Conservation (phyloP, 2,113 vertebrate genomes). For the Hippoglossus stenolepis region DNA sequence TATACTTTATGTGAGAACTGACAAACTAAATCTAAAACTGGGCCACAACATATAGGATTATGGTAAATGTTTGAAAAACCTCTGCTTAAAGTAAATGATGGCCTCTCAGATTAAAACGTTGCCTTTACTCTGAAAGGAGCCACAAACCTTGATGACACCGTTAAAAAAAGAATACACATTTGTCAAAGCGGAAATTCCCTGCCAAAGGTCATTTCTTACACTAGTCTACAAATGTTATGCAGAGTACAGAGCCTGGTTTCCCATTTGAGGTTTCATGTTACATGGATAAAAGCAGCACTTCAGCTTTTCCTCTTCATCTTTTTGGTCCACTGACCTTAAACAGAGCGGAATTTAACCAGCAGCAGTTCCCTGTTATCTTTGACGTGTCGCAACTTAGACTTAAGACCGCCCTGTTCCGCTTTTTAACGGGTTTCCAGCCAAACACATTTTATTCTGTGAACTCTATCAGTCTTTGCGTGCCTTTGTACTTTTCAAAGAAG, state of each 20-base stretch:
- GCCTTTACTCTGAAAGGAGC: not conserved
- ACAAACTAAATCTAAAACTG: not conserved
- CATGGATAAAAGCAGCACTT: constrained; percentile 35
- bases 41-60: not conserved
- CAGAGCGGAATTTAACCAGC: constrained; percentile 44
- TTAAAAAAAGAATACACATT: too few relatives aligned
- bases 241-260: constrained; percentile 12
- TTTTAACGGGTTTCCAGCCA: constrained; percentile 42
- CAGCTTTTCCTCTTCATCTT: constrained; percentile 44
- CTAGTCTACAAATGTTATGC: not conserved
- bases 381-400: constrained; percentile 50
- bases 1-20: not conserved
- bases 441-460: constrained; percentile 23
- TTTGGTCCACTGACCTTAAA: constrained; percentile 40
- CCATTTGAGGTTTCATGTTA: constrained; percentile 19
- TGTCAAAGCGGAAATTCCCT: not conserved
- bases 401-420: constrained; percentile 44
- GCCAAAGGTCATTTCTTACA: constrained; percentile 18
- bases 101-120: not conserved
- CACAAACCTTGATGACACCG: not conserved
- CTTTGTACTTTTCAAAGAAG: not conserved
- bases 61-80: not conserved
- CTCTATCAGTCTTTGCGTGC: not conserved
- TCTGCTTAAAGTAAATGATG: too few relatives aligned
- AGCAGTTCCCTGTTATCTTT: constrained; percentile 66